Conservation (phyloP, 2,888 invertebrate genomes). For the Tipula vernalis region DNA sequence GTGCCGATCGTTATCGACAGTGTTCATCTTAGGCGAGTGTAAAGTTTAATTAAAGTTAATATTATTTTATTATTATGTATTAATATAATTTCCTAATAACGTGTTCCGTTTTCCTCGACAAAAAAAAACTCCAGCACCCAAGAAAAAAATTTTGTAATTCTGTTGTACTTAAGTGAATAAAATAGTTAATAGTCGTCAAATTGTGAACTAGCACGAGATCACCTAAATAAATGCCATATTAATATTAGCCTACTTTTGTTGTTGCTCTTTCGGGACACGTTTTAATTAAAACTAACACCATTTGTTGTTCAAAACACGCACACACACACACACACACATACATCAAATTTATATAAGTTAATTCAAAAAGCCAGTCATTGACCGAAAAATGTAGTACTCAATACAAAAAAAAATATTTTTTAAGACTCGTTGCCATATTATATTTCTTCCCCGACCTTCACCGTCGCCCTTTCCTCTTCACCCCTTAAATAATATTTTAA, state of each 20-base stretch:
- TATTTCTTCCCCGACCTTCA: neutral
- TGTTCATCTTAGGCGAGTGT: slow-evolving; percentile 31
- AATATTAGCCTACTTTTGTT: neutral
- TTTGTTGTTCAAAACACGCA: neutral
- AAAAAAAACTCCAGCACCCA: neutral
- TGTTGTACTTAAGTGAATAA: neutral
- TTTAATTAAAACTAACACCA: neutral
- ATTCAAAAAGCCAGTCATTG: neutral
- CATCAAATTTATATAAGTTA: neutral
- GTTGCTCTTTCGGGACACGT: neutral
- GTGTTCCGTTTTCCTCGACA: neutral
- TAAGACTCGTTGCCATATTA: neutral
- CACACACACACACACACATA: neutral
- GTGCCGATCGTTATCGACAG: slow-evolving; percentile 48
- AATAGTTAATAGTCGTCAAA: neutral
- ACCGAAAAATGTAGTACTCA: neutral
- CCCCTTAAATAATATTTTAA: neutral
- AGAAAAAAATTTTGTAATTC: neutral
- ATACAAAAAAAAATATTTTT: neutral
- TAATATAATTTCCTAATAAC: neutral
- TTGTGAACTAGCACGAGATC: neutral
- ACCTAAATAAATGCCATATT: neutral
- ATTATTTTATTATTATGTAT: slow-evolving; percentile 4
- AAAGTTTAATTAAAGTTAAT: neutral
- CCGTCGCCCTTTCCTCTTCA: neutral